phyloP scores from a whole-genome alignment of 1,140 invertebrate genomes.

The Megathymus violae region DNA sequence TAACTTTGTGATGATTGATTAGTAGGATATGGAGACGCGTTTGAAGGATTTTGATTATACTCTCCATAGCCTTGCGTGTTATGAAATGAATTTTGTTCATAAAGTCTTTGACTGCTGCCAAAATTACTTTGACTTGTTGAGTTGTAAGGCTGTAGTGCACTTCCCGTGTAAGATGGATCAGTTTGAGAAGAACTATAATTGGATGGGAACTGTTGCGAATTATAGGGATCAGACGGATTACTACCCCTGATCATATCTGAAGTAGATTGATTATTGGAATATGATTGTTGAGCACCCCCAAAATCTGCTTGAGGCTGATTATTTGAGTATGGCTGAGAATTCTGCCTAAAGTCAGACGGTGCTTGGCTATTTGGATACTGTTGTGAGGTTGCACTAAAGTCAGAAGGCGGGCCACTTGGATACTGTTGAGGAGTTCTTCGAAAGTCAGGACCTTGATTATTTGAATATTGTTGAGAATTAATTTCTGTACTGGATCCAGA shows the following conservation, averaged over 20 bases:
- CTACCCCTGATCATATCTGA: constrained; percentile 10
- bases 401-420: constrained; percentile 9
- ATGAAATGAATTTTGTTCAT: constrained; percentile 60
- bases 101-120: constrained; percentile 52
- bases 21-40: constrained; percentile 48
- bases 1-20: constrained; percentile 52
- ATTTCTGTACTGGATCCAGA: not conserved
- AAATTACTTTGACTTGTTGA: constrained; percentile 60
- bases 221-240: constrained; percentile 52
- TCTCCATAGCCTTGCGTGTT: constrained; percentile 61
- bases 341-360: constrained; percentile 42
- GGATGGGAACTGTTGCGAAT: constrained; percentile 59
- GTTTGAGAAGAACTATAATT: constrained; percentile 54
- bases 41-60: constrained; percentile 62
- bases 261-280: constrained; percentile 20
- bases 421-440: constrained; percentile 16
- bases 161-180: constrained; percentile 41
- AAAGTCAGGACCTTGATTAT: constrained; percentile 26
- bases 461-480: constrained; percentile 15
- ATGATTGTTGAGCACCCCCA: constrained; percentile 19
- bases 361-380: constrained; percentile 66
- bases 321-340: constrained; percentile 24
- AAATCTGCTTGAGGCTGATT: constrained; percentile 22
- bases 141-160: constrained; percentile 42
- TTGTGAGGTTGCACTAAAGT: constrained; percentile 51